phyloP scores from a whole-genome alignment of 2,888 invertebrate species.

The Gibbula magus region DNA sequence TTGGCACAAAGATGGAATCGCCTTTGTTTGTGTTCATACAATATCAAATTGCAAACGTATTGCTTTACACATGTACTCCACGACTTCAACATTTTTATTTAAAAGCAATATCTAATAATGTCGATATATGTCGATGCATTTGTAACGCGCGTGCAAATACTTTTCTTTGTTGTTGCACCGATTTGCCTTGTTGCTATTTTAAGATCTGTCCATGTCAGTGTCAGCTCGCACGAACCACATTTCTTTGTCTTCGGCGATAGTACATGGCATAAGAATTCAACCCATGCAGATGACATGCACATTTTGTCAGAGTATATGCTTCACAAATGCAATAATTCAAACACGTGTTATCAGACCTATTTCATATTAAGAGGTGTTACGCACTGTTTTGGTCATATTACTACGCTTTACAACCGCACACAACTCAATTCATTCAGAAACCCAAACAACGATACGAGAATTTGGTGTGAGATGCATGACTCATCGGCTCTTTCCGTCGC shows the following conservation, averaged over 20 bases:
- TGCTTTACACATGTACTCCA: no score
- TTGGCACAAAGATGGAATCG: background rate
- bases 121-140: background rate
- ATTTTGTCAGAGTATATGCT: background rate
- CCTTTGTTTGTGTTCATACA: background rate
- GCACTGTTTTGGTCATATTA: background rate
- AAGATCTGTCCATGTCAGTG: slow-evolving; percentile 18
- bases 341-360: background rate
- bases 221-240: slow-evolving; percentile 2
- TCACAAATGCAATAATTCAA: background rate
- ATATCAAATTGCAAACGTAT: no score
- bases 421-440: slow-evolving; percentile 33
- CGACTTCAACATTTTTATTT: no score
- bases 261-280: no score
- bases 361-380: background rate
- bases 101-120: no score
- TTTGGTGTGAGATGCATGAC: slow-evolving; percentile 37
- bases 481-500: slow-evolving; percentile 60
- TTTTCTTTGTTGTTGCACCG: slow-evolving; percentile 28
- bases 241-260: background rate
- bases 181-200: slow-evolving; percentile 27
- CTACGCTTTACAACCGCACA: slow-evolving; percentile 25
- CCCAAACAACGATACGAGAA: slow-evolving; percentile 23
- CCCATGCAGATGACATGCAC: no score
- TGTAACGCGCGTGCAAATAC: slow-evolving; percentile 53